Percentiles rank a stretch among this genome's conserved stretches.
Conservation (phyloP, 2,113 vertebrate genomes). For the Silurus glanis region DNA sequence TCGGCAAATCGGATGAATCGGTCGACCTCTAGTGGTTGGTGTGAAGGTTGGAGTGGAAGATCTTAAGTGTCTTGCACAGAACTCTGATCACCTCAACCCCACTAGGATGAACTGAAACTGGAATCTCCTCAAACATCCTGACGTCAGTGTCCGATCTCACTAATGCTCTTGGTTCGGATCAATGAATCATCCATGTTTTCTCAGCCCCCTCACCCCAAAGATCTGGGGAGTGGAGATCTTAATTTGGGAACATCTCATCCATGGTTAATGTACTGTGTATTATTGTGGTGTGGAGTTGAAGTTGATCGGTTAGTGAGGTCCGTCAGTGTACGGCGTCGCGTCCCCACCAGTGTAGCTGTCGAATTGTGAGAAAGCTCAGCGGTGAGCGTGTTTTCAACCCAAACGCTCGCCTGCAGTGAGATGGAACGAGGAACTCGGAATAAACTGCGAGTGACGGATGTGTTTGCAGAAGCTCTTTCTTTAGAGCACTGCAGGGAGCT, state of each 20-base stretch:
- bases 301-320: background rate
- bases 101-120: background rate
- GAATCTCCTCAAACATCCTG: background rate
- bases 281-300: background rate
- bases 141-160: background rate
- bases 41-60: background rate
- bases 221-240: too few species aligned
- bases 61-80: background rate
- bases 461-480: slow-evolving; percentile 9
- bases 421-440: background rate
- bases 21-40: background rate
- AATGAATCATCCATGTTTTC: too few species aligned
- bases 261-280: background rate
- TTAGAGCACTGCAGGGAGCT: slow-evolving; percentile 5
- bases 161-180: background rate
- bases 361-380: background rate
- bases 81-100: background rate
- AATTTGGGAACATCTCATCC: too few species aligned
- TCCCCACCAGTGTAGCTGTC: background rate
- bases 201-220: too few species aligned
- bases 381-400: background rate
- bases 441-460: slow-evolving; percentile 10
- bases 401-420: background rate
- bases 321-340: background rate
- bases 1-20: too few species aligned